phyloP scores from a whole-genome alignment of 2,797 vertebrate genomes.

The Parauchenoglanis punctatus region DNA sequence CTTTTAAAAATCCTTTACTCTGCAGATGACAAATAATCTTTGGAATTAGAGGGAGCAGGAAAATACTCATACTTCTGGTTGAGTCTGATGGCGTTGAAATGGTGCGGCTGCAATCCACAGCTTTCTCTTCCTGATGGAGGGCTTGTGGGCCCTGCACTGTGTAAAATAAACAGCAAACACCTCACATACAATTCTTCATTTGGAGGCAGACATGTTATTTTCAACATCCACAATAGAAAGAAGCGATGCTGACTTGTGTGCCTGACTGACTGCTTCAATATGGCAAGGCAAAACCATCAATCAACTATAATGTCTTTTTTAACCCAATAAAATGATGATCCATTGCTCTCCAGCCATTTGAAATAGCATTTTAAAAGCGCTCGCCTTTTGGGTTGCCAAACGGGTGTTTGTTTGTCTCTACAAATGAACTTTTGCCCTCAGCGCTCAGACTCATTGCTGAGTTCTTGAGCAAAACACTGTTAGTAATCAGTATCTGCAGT shows the following conservation, averaged over 20 bases:
- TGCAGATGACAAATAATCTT: slow-evolving; percentile 84
- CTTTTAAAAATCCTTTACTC: slow-evolving; percentile 88
- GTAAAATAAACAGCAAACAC: slow-evolving; percentile 5
- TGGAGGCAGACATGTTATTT: slow-evolving; percentile 26
- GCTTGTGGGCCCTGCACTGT: slow-evolving; percentile 10
- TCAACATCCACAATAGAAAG: slow-evolving; percentile 40
- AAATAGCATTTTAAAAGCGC: slow-evolving; percentile 27
- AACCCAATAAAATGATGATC: slow-evolving; percentile 44
- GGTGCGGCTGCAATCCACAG: neutral
- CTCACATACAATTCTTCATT: slow-evolving; percentile 28
- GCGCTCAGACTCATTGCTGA: neutral
- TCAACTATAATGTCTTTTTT: slow-evolving; percentile 46
- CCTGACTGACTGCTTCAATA: slow-evolving; percentile 31
- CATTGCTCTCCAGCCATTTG: slow-evolving; percentile 31
- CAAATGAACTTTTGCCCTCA: slow-evolving; percentile 5
- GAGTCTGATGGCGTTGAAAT: slow-evolving; percentile 17
- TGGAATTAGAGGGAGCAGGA: slow-evolving; percentile 72
- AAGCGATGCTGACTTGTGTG: slow-evolving; percentile 8
- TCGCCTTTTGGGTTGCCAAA: neutral
- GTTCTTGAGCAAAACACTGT: slow-evolving; percentile 17
- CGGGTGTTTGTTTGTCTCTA: slow-evolving; percentile 8
- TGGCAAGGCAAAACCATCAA: slow-evolving; percentile 31
- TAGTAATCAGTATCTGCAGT: slow-evolving; percentile 50
- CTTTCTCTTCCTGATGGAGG: neutral
- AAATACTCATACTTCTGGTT: slow-evolving; percentile 60